Evolutionary conservation across 1,140 invertebrate species (phyloP).

Genomic region (Drosophila lacertosa): DNA sequence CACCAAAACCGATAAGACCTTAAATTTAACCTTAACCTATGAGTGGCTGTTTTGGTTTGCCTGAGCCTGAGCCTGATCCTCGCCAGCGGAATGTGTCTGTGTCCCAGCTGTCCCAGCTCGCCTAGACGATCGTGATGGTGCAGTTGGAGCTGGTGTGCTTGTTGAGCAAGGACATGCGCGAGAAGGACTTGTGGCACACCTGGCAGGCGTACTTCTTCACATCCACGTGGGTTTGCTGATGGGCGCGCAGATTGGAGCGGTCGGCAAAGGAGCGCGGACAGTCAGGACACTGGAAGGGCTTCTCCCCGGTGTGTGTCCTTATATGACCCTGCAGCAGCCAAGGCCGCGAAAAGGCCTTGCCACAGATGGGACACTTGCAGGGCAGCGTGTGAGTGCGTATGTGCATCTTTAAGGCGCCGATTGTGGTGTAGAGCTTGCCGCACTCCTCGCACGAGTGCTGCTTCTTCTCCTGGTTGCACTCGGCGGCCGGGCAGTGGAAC

Average conservation of each 20-base stretch:
- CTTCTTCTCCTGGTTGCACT: slow-evolving; percentile 85
- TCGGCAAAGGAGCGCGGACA: slow-evolving; percentile 98
- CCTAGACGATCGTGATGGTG: slow-evolving; percentile 78
- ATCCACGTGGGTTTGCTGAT: slow-evolving; percentile 87
- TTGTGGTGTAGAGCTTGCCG: slow-evolving; percentile 85
- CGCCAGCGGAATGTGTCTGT: slow-evolving; percentile 79
- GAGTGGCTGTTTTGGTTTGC: slow-evolving; percentile 37
- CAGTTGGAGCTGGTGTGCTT: slow-evolving; percentile 89
- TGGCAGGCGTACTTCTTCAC: slow-evolving; percentile 85
- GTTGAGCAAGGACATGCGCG: slow-evolving; percentile 96
- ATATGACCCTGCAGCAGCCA: slow-evolving; percentile 98
- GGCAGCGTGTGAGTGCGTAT: slow-evolving; percentile 93
- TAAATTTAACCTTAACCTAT: slow-evolving; percentile 42
- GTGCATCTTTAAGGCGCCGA: slow-evolving; percentile 88
- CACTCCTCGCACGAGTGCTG: slow-evolving; percentile 85
- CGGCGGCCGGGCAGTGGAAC: slow-evolving; percentile 93
- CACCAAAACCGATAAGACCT: slow-evolving; percentile 74
- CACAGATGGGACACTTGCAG: slow-evolving; percentile 98
- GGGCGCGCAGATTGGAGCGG: slow-evolving; percentile 90
- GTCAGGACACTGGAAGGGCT: slow-evolving; percentile 97
- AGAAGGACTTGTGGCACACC: slow-evolving; percentile 86
- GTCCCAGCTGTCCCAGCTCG: too few species aligned
- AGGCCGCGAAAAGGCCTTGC: slow-evolving; percentile 98
- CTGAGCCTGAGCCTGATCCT: slow-evolving; percentile 53
- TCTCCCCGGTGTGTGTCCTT: slow-evolving; percentile 94